phyloP scores from a whole-genome alignment of 2,113 vertebrate genomes.

The Tupaia tana region DNA sequence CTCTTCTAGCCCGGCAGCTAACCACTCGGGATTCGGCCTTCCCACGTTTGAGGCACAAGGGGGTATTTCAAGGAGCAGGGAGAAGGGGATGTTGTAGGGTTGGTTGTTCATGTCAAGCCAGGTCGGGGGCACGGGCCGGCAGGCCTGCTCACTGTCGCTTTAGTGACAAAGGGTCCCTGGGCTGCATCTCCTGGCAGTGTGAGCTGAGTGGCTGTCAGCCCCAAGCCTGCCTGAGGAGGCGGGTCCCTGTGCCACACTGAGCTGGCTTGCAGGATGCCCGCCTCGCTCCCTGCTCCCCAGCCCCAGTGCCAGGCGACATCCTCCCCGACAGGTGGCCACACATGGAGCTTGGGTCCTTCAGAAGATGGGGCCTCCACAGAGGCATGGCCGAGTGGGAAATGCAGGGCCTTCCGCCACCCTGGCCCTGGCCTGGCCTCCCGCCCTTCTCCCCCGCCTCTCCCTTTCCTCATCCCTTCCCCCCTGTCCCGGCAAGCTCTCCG shows the following conservation, averaged over 20 bases:
- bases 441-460: background rate
- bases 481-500: no score
- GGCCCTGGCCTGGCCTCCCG: conserved; percentile 53
- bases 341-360: conserved; percentile 69
- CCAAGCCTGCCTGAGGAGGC: background rate
- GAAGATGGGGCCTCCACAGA: conserved; percentile 42
- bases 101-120: background rate
- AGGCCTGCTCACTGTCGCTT: fast-evolving
- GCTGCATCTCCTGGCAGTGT: background rate
- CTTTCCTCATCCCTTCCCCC: no score
- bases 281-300: background rate
- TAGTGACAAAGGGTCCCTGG: fast-evolving
- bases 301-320: conserved; percentile 47
- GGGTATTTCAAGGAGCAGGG: fast-evolving
- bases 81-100: fast-evolving
- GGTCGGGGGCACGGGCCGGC: no score
- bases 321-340: conserved; percentile 49
- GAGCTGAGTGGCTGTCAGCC: fast-evolving
- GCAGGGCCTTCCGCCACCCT: conserved; percentile 16
- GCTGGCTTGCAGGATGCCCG: background rate
- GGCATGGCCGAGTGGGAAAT: conserved; percentile 22
- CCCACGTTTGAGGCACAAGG: fast-evolving
- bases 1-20: background rate
- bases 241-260: background rate
- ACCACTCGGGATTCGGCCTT: fast-evolving